phyloP scores from a whole-genome alignment of 2,113 vertebrate species.

The Gymnobelideus leadbeateri region DNA sequence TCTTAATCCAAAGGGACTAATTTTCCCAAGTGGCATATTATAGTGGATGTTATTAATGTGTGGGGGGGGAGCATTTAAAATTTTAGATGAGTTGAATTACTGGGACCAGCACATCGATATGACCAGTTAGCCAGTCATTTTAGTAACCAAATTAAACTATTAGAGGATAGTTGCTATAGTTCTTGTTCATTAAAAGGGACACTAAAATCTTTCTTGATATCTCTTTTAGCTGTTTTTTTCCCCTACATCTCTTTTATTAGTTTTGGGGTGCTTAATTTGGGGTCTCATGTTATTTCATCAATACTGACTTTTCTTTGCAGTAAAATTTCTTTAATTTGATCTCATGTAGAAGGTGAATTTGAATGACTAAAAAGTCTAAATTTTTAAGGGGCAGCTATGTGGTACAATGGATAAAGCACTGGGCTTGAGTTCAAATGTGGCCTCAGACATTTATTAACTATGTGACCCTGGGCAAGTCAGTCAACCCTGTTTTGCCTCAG shows the following conservation, averaged over 20 bases:
- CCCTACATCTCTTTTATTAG: not conserved
- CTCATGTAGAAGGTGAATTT: not conserved
- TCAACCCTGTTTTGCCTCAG: not conserved
- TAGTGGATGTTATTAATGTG: slow-evolving; percentile 65
- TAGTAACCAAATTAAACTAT: slow-evolving; percentile 23
- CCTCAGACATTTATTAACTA: not conserved
- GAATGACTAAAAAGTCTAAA: not conserved
- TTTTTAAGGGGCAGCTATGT: not conserved
- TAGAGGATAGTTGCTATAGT: slow-evolving; percentile 37
- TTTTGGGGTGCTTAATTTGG: not conserved
- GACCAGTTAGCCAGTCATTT: slow-evolving; percentile 37
- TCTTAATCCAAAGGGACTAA: slow-evolving; percentile 50
- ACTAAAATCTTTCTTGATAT: not conserved
- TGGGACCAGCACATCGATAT: slow-evolving; percentile 39
- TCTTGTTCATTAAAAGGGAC: slow-evolving; percentile 41
- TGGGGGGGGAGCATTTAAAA: slow-evolving; percentile 51
- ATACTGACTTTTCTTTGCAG: not conserved
- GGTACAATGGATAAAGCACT: not conserved
- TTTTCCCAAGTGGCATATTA: slow-evolving; percentile 70
- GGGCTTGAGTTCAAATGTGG: not conserved
- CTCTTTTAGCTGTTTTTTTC: not conserved
- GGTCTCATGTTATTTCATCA: not conserved
- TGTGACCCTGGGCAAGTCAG: not conserved
- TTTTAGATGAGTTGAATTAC: slow-evolving; percentile 49
- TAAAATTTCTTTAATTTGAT: not conserved